Evolutionary conservation across 2,888 invertebrate genomes (phyloP).

Genomic region (Odiellus spinosus): DNA sequence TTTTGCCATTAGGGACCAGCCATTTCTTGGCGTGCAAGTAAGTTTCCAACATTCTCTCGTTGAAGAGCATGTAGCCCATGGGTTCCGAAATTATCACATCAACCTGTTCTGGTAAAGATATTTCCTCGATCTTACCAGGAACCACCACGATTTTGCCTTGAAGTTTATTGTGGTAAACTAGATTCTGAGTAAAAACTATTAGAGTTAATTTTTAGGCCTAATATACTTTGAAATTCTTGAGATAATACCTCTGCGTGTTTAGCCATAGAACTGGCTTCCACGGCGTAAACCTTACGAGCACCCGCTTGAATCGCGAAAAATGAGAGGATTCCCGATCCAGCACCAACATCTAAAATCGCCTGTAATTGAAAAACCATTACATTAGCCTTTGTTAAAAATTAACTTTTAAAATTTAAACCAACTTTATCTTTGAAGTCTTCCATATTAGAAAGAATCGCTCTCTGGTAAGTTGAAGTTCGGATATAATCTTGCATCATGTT

Average conservation of each 20-base stretch:
- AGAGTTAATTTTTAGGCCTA: neutral
- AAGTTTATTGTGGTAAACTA: constrained; percentile 78
- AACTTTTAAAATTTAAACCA: constrained; percentile 1
- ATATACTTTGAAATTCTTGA: neutral
- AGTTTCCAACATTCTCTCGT: constrained; percentile 97
- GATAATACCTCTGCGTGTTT: constrained; percentile 62
- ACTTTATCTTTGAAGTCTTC: constrained; percentile 63
- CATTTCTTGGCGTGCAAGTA: constrained; percentile 97
- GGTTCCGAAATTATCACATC: constrained; percentile 97
- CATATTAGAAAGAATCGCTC: constrained; percentile 83
- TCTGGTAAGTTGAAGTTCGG: constrained; percentile 93
- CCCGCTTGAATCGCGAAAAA: constrained; percentile 98
- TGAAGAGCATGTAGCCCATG: constrained; percentile 99
- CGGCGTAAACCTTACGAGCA: constrained; percentile 88
- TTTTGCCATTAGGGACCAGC: constrained; percentile 70
- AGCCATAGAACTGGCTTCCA: constrained; percentile 99
- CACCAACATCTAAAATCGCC: constrained; percentile 92
- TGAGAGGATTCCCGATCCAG: constrained; percentile 93
- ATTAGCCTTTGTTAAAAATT: too few species aligned
- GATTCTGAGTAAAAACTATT: constrained; percentile 38
- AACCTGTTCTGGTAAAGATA: constrained; percentile 82
- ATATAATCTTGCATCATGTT: constrained; percentile 99
- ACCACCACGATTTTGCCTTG: constrained; percentile 77
- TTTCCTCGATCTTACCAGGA: constrained; percentile 96
- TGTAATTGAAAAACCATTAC: constrained; percentile 27